Conservation (phyloP, 1,140 invertebrate genomes). For the Capitella teleta region DNA sequence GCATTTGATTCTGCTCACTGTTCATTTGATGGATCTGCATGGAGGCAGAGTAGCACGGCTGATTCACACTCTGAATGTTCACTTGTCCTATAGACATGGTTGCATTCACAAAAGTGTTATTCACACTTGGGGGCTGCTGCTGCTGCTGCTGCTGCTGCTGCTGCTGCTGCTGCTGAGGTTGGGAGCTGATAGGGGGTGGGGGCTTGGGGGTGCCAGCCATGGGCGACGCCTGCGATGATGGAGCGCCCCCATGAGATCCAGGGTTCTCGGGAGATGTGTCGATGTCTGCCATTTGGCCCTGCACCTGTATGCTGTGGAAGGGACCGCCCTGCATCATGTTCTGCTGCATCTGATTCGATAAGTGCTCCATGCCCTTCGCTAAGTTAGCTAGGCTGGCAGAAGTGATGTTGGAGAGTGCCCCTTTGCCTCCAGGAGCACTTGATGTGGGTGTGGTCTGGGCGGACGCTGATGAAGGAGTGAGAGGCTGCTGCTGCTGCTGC, state of each 20-base stretch:
- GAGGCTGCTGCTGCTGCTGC: too few relatives aligned
- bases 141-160: conserved; percentile 6
- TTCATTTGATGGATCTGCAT: conserved; percentile 35
- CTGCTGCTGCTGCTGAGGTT: conserved; percentile 1
- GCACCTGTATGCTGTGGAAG: conserved; percentile 40
- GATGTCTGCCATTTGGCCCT: conserved; percentile 19
- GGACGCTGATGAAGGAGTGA: not conserved
- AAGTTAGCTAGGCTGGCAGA: conserved; percentile 38
- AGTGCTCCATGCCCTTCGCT: conserved; percentile 40
- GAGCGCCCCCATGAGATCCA: conserved; percentile 4
- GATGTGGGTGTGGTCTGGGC: not conserved
- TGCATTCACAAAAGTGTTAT: conserved; percentile 47
- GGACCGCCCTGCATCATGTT: conserved; percentile 42
- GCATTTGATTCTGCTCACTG: conserved; percentile 15
- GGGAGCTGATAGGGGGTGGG: not conserved
- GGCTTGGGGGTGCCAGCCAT: not conserved
- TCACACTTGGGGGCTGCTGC: conserved; percentile 39
- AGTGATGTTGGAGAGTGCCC: conserved; percentile 36
- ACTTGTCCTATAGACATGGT: conserved; percentile 48
- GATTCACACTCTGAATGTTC: conserved; percentile 45
- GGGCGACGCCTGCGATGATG: not conserved
- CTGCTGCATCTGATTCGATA: conserved; percentile 40
- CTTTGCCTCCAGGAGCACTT: conserved; percentile 2
- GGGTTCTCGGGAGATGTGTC: not conserved
- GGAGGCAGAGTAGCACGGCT: conserved; percentile 15